Percentiles rank a stretch among this genome's conserved stretches.
phyloP scores from a whole-genome alignment of 2,797 vertebrate species.

The Uromys caudimaculatus region DNA sequence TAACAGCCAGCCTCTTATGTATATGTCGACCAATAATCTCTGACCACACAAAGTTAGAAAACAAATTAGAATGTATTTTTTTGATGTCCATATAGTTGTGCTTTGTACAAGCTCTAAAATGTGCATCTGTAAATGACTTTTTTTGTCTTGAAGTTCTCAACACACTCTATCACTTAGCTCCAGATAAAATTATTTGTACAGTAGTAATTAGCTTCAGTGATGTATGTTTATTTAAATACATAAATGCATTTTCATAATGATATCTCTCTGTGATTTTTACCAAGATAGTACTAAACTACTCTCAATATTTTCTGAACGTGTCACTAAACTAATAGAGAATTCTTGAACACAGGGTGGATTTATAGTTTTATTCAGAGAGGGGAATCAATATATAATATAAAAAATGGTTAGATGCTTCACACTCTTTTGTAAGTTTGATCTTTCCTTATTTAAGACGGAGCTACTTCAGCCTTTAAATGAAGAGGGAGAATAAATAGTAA shows the following conservation, averaged over 20 bases:
- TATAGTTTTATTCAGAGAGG: neutral
- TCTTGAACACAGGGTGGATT: neutral
- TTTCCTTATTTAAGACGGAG: neutral
- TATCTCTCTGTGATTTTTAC: neutral
- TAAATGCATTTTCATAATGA: neutral
- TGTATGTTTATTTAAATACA: neutral
- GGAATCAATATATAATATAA: neutral
- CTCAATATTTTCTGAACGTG: neutral
- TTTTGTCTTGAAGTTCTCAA: conserved; percentile 52
- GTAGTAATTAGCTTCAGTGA: neutral
- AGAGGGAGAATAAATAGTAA: neutral
- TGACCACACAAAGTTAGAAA: neutral
- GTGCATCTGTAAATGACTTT: neutral
- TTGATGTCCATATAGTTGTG: neutral
- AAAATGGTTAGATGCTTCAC: neutral
- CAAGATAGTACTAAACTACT: neutral
- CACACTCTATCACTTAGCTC: conserved; percentile 52
- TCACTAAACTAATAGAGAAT: neutral
- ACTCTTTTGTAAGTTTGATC: neutral
- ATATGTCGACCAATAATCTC: neutral
- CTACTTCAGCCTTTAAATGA: neutral
- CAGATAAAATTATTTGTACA: neutral
- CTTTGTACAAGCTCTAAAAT: neutral
- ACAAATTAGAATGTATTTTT: neutral
- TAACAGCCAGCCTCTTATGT: neutral